Base-by-base conservation (phyloP, 2,113 vertebrate genomes). In the Chlorodrepanis virens region DNA sequence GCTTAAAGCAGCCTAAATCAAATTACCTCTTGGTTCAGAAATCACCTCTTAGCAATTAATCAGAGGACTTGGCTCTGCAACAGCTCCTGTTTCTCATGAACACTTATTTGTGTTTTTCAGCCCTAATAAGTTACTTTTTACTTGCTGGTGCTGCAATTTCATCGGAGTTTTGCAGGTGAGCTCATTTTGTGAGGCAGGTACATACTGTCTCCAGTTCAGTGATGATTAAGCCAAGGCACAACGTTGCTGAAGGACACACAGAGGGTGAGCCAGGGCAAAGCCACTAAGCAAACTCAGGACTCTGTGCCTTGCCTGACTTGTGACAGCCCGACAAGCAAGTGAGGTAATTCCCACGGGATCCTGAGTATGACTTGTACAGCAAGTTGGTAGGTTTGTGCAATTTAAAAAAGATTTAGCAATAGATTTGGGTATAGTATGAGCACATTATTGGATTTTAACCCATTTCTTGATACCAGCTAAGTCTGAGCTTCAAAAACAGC, bases 1-100 rank as follows among this genome's bases (percentile, higher is more conserved):
- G 80, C 83, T 97, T 83, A 94, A 96, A 94, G 96, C 75, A 93
- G 63, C 61, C 64, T 67, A 81, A 95, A 97, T 94, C 64, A 88
- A 94, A 95, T 96, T 96, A 93, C 54, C 37, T 88, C 84, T 90
- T 77, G 56, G 63, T 83, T 96, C 56, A 94, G 92, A 97, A 97
- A 96, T 95, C 93, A 83, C 70, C 23, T 64, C 29, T 42, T 65
- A 91, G 65, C 82, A 86, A 91, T 57, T 54, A 88, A 94, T 91
- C 56, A 78, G 89, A 95, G 71, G 40, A 76, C 72, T 95, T 96
- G 45, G 70, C 67, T 53, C 52, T 53, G 52, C 52, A 53, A 19
- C 28, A 19, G 28, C 17, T 96, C 49, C n/a, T 71, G 9, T 90
- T 95, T 91, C 87, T 95, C 84, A 61, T 71, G 76, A 95, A 47